Base-by-base conservation (phyloP, 1,140 invertebrate species). In the Gerris buenoi region DNA sequence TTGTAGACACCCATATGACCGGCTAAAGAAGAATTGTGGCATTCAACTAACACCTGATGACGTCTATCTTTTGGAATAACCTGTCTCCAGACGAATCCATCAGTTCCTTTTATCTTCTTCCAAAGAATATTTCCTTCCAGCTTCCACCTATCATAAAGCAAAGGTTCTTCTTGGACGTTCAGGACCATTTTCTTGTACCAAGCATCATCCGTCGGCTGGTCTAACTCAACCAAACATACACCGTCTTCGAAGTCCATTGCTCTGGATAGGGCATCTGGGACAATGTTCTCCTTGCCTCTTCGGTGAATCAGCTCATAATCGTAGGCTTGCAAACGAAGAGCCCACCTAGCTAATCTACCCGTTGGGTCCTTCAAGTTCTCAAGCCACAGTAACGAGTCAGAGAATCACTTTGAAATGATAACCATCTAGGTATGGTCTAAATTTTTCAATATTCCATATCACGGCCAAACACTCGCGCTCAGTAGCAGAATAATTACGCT, bases 311-410 rank as follows among this genome's bases (percentile, higher is more conserved):
- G 1, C 68, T 70, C 68, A n/a, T 13, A 56, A 56, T 56, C n/a
- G n/a, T 56, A 56, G 10, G 46, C 46, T 22, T 75, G 73, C 2
- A 80, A 65, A 46, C 68, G 25, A 13, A 78, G 25, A 18, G 69
- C 60, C 27, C 68, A 74, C 26, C 78, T 67, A 0, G 77, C 76
- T 22, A 82, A 66, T 59, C 79, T 63, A 59, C 75, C 77, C 1
- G 69, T 72, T 2, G 75, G 73, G 64, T 79, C 75, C 68, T 76
- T 77, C 1, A 79, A 70, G 2, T 74, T 74, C 26, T 74, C 68
- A 2, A 83, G 71, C 77, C 78, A 84, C 27, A 69, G 67, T 2
- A 83, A 73, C 70, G 66, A 82, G 79, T 67, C 81, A 77, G 0
- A 77, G 79, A 26, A 74, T 60, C 1, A 80, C 72, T 0, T 26